These are phyloP conservation scores for Homalodisca vitripennis DNA, from an alignment of 1,140 invertebrate genomes.

Conservation along the genomic window DNA sequence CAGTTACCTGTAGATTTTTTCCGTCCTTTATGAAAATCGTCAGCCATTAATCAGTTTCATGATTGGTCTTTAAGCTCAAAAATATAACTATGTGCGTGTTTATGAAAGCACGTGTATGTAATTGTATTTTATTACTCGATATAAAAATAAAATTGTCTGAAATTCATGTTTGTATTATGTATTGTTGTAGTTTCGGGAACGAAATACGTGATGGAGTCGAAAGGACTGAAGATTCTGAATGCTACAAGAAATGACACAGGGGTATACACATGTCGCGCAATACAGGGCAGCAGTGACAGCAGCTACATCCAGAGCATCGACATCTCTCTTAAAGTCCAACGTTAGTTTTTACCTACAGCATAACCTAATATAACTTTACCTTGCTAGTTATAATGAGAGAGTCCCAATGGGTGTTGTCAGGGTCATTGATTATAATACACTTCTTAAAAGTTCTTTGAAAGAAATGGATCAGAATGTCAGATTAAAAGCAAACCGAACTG, in stretches of 20 bases:
- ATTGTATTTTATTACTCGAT: not conserved
- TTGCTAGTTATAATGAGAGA: too few species aligned
- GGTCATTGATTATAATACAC: too few species aligned
- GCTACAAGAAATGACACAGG: slow-evolving; percentile 53
- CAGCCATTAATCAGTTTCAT: not conserved
- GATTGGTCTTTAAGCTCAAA: not conserved
- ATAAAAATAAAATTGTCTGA: not conserved
- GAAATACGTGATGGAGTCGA: slow-evolving; percentile 48
- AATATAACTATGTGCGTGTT: not conserved
- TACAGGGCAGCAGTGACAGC: slow-evolving; percentile 45
- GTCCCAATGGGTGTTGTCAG: too few species aligned
- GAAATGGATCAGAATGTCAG: too few species aligned
- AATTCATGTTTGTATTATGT: not conserved
- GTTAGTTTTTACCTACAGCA: too few species aligned
- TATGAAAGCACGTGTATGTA: not conserved
- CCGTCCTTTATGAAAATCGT: not conserved
- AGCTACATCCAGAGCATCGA: not conserved
- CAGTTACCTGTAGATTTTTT: too few species aligned
- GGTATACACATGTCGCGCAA: slow-evolving; percentile 54
- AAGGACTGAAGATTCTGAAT: slow-evolving; percentile 53
- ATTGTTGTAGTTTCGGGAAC: not conserved
- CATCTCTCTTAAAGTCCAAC: slow-evolving; percentile 44
- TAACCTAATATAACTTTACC: too few species aligned
- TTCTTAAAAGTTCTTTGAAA: too few species aligned
- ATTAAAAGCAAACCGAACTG: too few species aligned